Evolutionary conservation across 23 tunicate species (phyloP).

Genomic region (Aplidium turbinatum): DNA sequence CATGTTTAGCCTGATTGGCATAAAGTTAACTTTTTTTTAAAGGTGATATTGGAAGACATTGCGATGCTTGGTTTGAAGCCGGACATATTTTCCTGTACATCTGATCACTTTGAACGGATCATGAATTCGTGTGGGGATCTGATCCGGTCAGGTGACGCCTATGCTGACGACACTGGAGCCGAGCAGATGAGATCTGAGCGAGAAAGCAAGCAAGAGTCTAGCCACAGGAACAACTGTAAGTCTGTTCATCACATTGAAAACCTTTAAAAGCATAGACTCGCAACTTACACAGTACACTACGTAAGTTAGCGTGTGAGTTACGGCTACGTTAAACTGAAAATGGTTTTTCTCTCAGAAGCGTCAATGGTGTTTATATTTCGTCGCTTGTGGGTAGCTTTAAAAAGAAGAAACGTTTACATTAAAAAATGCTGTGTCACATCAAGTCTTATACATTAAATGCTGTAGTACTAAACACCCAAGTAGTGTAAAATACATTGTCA

Average conservation of each 20-base stretch:
- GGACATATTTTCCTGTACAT: conserved; percentile 85
- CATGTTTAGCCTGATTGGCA: no score
- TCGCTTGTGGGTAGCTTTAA: no score
- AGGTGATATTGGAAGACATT: conserved; percentile 96
- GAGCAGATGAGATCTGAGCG: conserved; percentile 87
- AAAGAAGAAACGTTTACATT: no score
- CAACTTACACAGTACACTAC: neutral
- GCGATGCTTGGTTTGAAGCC: conserved; percentile 82
- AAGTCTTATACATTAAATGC: no score
- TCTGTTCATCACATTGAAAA: neutral
- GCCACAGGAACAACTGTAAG: conserved; percentile 69
- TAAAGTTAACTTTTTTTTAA: no score
- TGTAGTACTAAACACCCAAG: no score
- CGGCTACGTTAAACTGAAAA: neutral
- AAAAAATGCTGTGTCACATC: no score
- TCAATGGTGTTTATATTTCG: no score
- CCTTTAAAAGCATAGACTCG: neutral
- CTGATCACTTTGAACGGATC: conserved; percentile 90
- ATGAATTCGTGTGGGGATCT: conserved; percentile 58
- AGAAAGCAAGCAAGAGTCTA: conserved; percentile 54
- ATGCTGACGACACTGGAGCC: conserved; percentile 81
- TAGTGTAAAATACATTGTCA: no score
- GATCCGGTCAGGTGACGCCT: conserved; percentile 82
- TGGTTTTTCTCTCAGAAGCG: neutral
- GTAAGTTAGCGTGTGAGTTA: neutral